Evolutionary conservation across 2,888 invertebrate genomes (phyloP), one percentile per base, ranked within the genome.

Genomic region (Muschampia plurimacula): DNA sequence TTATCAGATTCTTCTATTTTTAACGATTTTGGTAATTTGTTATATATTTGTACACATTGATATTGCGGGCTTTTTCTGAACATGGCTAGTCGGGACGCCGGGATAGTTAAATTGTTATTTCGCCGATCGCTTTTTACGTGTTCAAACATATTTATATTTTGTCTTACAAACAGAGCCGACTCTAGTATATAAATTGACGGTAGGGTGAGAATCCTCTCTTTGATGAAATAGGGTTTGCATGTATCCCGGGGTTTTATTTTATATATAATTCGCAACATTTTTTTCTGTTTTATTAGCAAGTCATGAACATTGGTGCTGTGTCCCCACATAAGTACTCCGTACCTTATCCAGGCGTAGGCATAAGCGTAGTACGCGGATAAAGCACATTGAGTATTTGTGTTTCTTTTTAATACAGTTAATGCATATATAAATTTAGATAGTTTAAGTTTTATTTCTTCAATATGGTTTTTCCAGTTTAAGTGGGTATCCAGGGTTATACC

Each of bases 191-290:
- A 10, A 9, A 57, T 28, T 9, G 57, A 57, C 8, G 57, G 57
- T 1, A 57, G 57, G 28, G 57, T 28, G 3, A 57, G 57, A 57
- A 57, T 28, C 9, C 10, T 57, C 57, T 57, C 57, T 12, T 28
- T 57, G 9, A 13, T 10, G 9, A 9, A 57, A 10, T 28, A 57
- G 57, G 57, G 57, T 57, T 57, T 57, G 10, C 57, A 57, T 3
- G 57, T 28, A 28, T 57, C 28, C 9, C 57, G 8, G 10, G 57
- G 57, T 9, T 57, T 13, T 57, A 57, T 57, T 57, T 57, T 59
- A 32, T 32, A 59, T n/a, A 59, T 32, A 2, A 59, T 59, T 32
- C 59, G 1, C 1, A 59, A 2, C 9, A 59, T 59, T 95, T 44
- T 44, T 22, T 63, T 63, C 63, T 63, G 63, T 44, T 65, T 65